Base-by-base conservation (phyloP, 2,113 vertebrate species). In the Pyxicephalus adspersus region DNA sequence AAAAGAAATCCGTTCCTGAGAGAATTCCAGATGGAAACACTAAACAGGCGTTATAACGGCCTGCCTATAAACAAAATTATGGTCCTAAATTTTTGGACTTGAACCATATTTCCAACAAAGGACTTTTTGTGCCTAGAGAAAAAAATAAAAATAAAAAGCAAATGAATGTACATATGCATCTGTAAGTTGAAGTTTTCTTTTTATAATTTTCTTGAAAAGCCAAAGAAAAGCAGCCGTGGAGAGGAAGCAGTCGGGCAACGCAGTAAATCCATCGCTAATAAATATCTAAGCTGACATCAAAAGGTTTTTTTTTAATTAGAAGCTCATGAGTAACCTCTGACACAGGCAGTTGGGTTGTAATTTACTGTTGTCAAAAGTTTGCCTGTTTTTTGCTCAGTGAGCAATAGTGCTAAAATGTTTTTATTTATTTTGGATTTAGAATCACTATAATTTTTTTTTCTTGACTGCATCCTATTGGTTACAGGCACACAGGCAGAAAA, bases 11-110 rank as follows among this genome's bases (percentile, higher is more conserved):
- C 89, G 77, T 91, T 92, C 92, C 93, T 91, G 87, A 90, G 94
- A 96, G 94, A 95, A 95, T 94, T 96, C 94, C 94, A 94, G 95
- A 92, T 97, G 94, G 94, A 94, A 93, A 91, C 91, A 92, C 92
- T 94, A 93, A 94, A 88, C 64, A 85, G 87, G 89, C 88, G 90
- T 94, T 95, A 94, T 89, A 90, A 94, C 94, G 93, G 92, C 91
- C 92, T 94, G 94, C 91, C 92, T 95, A 94, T 94, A 94, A 94
- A 93, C 91, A 94, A 94, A 94, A 93, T 93, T 94, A 90, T 84
- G 88, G 93, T 94, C 90, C 86, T 90, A 92, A 93, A 91, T 90
- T 45, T 92, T 92, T 93, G 94, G 92, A 90, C 90, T 90, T 3
- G 22, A 83, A 89, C 87, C 88, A 89, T 52, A 73, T 85, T 84